Evolutionary conservation across 2,888 invertebrate species (phyloP), one percentile per base, ranked within the genome.

Genomic region (Caenorhabditis panamensis): DNA sequence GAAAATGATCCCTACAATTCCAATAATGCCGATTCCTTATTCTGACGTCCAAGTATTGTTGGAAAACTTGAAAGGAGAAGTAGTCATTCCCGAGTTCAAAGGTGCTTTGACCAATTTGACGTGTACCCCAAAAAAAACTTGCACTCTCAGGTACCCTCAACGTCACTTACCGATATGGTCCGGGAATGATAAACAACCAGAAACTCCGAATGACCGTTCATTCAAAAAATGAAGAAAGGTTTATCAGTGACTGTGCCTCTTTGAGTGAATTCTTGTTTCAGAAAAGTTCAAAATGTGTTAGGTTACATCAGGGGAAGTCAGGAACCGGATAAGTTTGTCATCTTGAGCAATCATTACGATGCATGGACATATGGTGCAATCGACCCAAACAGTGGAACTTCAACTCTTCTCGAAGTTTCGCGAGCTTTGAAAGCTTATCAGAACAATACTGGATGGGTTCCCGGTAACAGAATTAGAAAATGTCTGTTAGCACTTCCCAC

Each of bases 311-410:
- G 80, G 9, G 92, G 92, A 4, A 49, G 49, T 2, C 86, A 87
- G 37, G 91, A 92, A 59, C 89, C 89, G 90, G 93, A 93, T 84
- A 89, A 92, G 2, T 93, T 92, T 86, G 92, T 93, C 6, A 82
- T 93, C 53, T 75, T 93, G 2, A 92, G 93, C 8, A 93, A 93
- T 86, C 93, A 93, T 84, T 90, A 92, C 51, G 93, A 93, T 84
- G 92, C 93, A n/a, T 93, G 93, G 93, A 79, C 69, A 0, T 82
- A 82, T 20, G 84, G 79, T 51, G 91, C 92, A 1, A 87, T 92
- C n/a, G 92, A 92, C 82, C 92, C 92, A 2, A 91, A 91, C 36
- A 72, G 72, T 58, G 93, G 92, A 20, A 93, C 93, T 1, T 91
- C 93, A 0, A 90, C 90, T n/a, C 89, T 93, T 90, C 84, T 92